Conservation (phyloP, 2,797 vertebrate species). For the Eulemur coronatus region DNA sequence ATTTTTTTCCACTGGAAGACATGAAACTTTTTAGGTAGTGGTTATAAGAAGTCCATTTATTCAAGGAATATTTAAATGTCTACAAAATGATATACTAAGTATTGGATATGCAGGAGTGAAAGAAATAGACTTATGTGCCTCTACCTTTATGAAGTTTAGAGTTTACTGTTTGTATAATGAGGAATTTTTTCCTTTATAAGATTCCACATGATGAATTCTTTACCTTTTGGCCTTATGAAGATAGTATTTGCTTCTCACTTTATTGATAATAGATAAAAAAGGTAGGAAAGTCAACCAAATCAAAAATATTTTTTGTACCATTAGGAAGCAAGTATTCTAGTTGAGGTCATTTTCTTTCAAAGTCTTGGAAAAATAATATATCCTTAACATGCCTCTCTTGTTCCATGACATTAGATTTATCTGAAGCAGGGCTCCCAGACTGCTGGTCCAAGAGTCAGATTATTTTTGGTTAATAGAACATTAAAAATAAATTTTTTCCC, state of each 20-base stretch:
- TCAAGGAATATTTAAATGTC: slow-evolving; percentile 7
- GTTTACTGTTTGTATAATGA: not conserved
- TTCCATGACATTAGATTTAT: not conserved
- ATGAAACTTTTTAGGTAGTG: not conserved
- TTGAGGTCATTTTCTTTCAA: not conserved
- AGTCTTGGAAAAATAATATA: not conserved
- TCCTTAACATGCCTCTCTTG: not conserved
- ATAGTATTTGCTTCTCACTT: slow-evolving; percentile 8
- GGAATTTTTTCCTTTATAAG: not conserved
- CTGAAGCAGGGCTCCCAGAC: not conserved
- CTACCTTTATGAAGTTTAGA: not conserved
- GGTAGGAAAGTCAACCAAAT: not conserved
- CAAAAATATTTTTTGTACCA: not conserved
- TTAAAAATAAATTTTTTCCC: not conserved
- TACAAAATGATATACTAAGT: not conserved
- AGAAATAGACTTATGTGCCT: not conserved
- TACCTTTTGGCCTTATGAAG: slow-evolving; percentile 33
- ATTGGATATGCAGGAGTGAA: not conserved
- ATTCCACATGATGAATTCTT: not conserved
- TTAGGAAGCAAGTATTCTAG: not conserved
- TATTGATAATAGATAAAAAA: slow-evolving; percentile 26
- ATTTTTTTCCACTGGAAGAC: not conserved
- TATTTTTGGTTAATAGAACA: not conserved
- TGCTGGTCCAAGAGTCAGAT: not conserved
- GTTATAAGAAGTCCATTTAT: not conserved